Evolutionary conservation across 2,888 invertebrate species (phyloP), one percentile per base, ranked within the genome.

Genomic region (Heliconius charithonia): DNA sequence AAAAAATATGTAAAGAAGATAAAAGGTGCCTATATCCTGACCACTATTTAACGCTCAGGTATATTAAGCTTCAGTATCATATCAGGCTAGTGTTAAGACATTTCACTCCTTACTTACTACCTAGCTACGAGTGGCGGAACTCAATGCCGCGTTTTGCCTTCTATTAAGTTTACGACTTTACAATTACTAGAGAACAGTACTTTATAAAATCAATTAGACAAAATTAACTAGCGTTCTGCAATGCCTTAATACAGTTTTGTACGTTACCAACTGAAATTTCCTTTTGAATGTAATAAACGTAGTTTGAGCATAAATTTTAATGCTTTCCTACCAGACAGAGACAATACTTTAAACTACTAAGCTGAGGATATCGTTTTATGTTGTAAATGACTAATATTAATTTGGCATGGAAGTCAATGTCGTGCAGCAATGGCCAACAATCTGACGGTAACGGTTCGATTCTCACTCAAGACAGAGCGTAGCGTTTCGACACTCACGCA

Each of bases 301-400:
- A 59, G 59, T 59, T 59, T n/a, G 59, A 59, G n/a, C 59, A 59
- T 59, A 59, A 10, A 59, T 59, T n/a, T 59, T n/a, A 59, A n/a
- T 10, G n/a, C 59, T 59, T 22, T 16, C 1, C n/a, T 59, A n/a
- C n/a, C 12, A n/a, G n/a, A 59, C 10, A 59, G 59, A n/a, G n/a
- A 59, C n/a, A n/a, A 59, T n/a, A n/a, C n/a, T 59, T 59, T 59
- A 10, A 59, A n/a, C 10, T n/a, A 22, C 56, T 56, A 22, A 56
- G 22, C 9, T 7, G 59, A n/a, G 59, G 12, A 59, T 59, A 59
- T 59, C 1, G 10, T 59, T 10, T 59, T 59, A 59, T n/a, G n/a
- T 7, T 59, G 59, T 59, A n/a, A 59, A 59, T 59, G 0, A 59
- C 1, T 59, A 10, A 59, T 59, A 59, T 59, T n/a, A 59, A 59